Base-by-base conservation (phyloP, 2,113 vertebrate species). In the Crocuta crocuta region DNA sequence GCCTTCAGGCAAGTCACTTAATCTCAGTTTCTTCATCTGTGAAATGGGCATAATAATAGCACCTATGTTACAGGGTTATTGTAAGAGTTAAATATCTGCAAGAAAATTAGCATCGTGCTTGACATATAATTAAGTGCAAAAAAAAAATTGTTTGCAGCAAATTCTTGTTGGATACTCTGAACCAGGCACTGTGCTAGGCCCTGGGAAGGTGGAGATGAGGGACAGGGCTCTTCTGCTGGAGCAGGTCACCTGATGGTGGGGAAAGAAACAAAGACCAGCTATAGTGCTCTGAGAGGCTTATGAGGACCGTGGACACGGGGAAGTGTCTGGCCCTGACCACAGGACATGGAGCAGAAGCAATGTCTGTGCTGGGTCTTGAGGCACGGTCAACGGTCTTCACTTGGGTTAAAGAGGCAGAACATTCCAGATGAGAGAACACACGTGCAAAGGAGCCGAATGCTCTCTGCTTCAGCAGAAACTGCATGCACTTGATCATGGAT, bases 21-120 rank as follows among this genome's bases (percentile, higher is more conserved):
- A 48, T 31, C 90, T 83, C 92, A 84, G 58, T 35, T 65, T 93
- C 55, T 94, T 61, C 24, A 19, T 76, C 82, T 96, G 65, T 73
- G 45, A 55, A 81, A 45, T 50, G 63, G 83, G 5, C 19, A 28
- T 31, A 53, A 24, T 39, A 63, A 84, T 31, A 58, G 76, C 28
- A 68, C 13, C 6, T 10, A 55, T 2, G 13, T 31, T 55, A 45
- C 4, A 43, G 6, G 5, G 8, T 48, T n/a, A 39, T 39, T 53
- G 7, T 5, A 50, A 82, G 74, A 80, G 84, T 55, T 80, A 66
- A 61, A 70, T 50, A 33, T 0, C 0, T 0, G 10, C 2, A 11
- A 26, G n/a, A 50, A 58, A 43, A 4, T 78, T 63, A 61, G 10
- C 26, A 19, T 12, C 21, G 58, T 16, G 65, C 43, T 53, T 58